These are phyloP conservation scores for Tetropium fuscum DNA, from an alignment of 2,888 invertebrate genomes.

Conservation along the genomic window DNA sequence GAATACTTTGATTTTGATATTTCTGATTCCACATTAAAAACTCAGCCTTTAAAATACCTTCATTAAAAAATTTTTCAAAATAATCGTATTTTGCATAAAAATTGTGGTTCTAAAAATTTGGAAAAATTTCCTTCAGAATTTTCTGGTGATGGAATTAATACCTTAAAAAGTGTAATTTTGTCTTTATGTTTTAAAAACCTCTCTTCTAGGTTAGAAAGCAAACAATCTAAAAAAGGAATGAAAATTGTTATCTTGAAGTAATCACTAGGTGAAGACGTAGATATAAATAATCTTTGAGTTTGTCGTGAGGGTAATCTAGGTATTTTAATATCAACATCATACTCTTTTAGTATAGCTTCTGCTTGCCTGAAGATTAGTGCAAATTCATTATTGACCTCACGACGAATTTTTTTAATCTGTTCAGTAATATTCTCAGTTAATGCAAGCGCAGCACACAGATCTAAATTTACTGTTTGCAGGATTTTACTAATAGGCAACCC, in stretches of 20 bases:
- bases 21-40: neutral
- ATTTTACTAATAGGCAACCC: neutral
- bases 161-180: neutral
- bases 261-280: neutral
- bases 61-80: neutral
- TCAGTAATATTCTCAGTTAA: neutral
- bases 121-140: neutral
- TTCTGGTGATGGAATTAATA: neutral
- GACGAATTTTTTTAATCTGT: neutral
- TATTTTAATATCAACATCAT: neutral
- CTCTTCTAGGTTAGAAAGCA: neutral
- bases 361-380: neutral
- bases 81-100: neutral
- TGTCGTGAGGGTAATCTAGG: neutral
- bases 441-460: neutral
- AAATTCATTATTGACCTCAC: neutral
- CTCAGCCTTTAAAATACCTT: neutral
- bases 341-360: neutral
- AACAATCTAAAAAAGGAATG: constrained; percentile 1
- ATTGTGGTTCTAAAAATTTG: neutral
- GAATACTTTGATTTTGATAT: neutral
- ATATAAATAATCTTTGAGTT: constrained; percentile 6
- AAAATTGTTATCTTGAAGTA: constrained; percentile 1
- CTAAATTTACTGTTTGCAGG: neutral
- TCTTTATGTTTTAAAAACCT: constrained; percentile 2